Evolutionary conservation across 1,140 invertebrate genomes (phyloP), one percentile per base, ranked within the genome.

Genomic region (Trichonephila inaurata): DNA sequence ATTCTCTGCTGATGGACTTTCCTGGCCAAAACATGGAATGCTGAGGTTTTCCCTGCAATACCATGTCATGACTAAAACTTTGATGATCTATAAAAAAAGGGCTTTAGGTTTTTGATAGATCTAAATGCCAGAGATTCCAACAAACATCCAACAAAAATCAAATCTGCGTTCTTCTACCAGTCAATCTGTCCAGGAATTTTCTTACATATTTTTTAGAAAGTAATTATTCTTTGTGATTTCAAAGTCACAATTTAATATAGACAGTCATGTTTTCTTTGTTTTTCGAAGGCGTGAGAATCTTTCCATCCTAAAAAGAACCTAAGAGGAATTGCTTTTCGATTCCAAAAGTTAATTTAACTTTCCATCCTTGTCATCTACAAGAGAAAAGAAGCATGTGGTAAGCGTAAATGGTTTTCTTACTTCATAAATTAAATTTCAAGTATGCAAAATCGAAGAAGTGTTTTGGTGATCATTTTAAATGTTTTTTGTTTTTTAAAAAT

Each of bases 211-310:
- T 61, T 62, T 19, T 51, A 44, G 33, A 92, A 85, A 92, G 90
- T 92, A 92, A 92, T 92, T 92, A 92, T 33, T 83, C 89, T 6
- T 58, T 85, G 90, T 92, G 90, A 92, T 92, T 92, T 92, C 66
- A 85, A 92, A 92, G 90, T 66, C 61, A 7, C 21, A 92, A 8
- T 61, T 14, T 28, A 14, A 33, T 51, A 66, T 85, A 64, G 61
- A 92, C 90, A 92, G 85, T 92, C 81, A 81, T 24, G 90, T 85
- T 92, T 89, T 16, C 40, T 69, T 90, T 24, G 21, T 51, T 85
- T 61, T 91, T 40, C 18, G n/a, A 92, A 64, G 83, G 28, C 62
- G 51, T 19, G 21, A 8, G 61, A 87, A 69, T 87, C 33, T 62
- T 40, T 77, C 66, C 28, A n/a, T 51, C 44, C 51, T 12, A 8